These are phyloP conservation scores for Drosophila obscura DNA, from an alignment of 1,140 invertebrate species.

Conservation along the genomic window DNA sequence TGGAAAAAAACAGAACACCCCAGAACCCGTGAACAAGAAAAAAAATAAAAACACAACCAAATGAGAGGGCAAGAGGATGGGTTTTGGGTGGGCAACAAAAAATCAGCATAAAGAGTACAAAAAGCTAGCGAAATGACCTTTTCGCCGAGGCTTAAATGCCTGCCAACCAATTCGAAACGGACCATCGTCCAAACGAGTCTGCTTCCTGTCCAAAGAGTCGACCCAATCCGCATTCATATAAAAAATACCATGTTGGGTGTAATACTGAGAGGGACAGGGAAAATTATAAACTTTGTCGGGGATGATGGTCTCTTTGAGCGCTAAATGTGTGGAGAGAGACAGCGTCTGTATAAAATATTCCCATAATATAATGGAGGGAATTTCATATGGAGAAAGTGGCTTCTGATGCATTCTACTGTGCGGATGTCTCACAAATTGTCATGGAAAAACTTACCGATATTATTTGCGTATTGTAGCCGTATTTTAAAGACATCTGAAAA, in stretches of 20 bases:
- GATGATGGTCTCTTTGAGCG: too few species aligned
- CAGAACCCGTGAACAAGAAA: constrained; percentile 42
- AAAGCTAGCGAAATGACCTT: constrained; percentile 76
- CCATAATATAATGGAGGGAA: neutral
- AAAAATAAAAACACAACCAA: constrained; percentile 27
- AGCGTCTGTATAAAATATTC: neutral
- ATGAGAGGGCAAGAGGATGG: constrained; percentile 9
- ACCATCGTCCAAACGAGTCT: constrained; percentile 31
- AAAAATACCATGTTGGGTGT: neutral
- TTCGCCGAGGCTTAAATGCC: constrained; percentile 75
- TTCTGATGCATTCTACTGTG: too few species aligned
- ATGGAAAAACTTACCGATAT: too few species aligned
- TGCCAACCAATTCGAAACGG: constrained; percentile 30
- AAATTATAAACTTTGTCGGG: neutral
- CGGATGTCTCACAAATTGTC: too few species aligned
- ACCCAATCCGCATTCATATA: constrained; percentile 30
- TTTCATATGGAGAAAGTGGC: too few species aligned
- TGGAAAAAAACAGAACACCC: constrained; percentile 21
- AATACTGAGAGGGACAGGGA: neutral
- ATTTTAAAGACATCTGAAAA: too few species aligned
- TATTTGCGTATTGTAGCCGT: too few species aligned
- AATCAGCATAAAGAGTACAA: constrained; percentile 70
- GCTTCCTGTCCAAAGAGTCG: constrained; percentile 28
- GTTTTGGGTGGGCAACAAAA: constrained; percentile 25
- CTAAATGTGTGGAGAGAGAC: too few species aligned